Evolutionary conservation across 30 jellyfish, hydroid and myxozoan species (phyloP), one percentile per base, ranked within the genome.

Genomic region (Mastigias papua): DNA sequence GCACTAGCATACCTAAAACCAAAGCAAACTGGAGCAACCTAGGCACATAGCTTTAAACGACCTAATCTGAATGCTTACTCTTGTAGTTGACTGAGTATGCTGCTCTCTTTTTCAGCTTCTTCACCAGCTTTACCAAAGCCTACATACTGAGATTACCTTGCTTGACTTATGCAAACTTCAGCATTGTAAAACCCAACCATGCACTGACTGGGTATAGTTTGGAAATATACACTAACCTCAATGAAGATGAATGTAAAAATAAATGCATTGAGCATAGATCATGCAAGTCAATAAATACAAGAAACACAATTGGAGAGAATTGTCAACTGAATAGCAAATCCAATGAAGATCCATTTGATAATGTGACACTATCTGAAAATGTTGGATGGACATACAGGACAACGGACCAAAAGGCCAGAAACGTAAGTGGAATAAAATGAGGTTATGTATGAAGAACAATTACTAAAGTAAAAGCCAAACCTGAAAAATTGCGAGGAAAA

Each of bases 311-410:
- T 11, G 76, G 46, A 1, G 37, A 21, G 4, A 77, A 77, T 48
- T 77, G 88, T 67, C 37, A 77, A 48, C 9, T 77, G 77, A 34
- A 26, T 15, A 35, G 61, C 34, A 77, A 31, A 77, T 77, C 88
- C 1, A 77, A 63, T 4, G 77, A 57, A 54, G 57, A 30, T 34
- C 77, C 88, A 34, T 27, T 63, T 11, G 58, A 26, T 27, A 29
- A 77, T 19, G 78, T 29, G 0, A 34, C 66, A 20, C n/a, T 58
- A 20, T 27, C 88, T 13, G 11, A 66, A 1, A n/a, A 21, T 6
- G 2, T 42, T 77, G 88, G 60, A 1, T 77, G 88, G 88, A 54
- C 77, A 31, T 77, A 77, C 78, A 51, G 42, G 28, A 29, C 88
- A 30, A 77, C 88, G 17, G 27, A 58, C 31, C 30, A 54, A 25